Percentiles rank a stretch among this genome's conserved stretches.
Evolutionary conservation across 2,113 vertebrate genomes (phyloP).

Genomic region (Scopus umbretta): DNA sequence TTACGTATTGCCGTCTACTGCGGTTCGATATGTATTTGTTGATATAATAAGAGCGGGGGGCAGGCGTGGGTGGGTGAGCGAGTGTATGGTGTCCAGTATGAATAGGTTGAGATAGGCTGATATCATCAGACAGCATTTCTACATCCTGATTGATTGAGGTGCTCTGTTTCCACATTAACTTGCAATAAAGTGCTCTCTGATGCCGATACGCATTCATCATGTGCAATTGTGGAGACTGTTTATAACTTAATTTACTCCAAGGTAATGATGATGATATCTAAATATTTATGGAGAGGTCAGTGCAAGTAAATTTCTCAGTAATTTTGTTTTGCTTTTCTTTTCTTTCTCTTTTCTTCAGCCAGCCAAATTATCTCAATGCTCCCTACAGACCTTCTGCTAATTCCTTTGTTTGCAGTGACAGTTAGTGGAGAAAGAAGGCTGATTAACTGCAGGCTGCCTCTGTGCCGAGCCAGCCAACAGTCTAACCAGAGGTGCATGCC

Average conservation of each 20-base stretch:
- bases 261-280: constrained; percentile 69
- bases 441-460: constrained; percentile 64
- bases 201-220: constrained; percentile 54
- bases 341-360: constrained; percentile 54
- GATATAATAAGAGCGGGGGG: not conserved
- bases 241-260: constrained; percentile 68
- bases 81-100: not conserved
- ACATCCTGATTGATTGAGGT: constrained; percentile 56
- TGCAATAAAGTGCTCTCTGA: constrained; percentile 54
- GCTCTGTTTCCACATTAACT: constrained; percentile 66
- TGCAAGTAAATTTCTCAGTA: constrained; percentile 59
- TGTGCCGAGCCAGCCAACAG: not conserved
- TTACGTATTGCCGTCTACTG: not conserved
- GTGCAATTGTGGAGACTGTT: constrained; percentile 59
- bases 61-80: rapidly evolving
- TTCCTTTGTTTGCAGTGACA: constrained; percentile 70
- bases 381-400: constrained; percentile 64
- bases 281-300: constrained; percentile 71
- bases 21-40: not conserved
- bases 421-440: constrained; percentile 55
- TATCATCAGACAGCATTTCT: constrained; percentile 31
- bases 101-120: constrained; percentile 29
- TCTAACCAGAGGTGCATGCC: not conserved
- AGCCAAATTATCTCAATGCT: constrained; percentile 65
- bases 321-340: constrained; percentile 55